A percentile compares a stretch with the other conserved stretches of the same genome.
Conservation (phyloP, 2,888 invertebrate species). For the Ariolimax columbianus region DNA sequence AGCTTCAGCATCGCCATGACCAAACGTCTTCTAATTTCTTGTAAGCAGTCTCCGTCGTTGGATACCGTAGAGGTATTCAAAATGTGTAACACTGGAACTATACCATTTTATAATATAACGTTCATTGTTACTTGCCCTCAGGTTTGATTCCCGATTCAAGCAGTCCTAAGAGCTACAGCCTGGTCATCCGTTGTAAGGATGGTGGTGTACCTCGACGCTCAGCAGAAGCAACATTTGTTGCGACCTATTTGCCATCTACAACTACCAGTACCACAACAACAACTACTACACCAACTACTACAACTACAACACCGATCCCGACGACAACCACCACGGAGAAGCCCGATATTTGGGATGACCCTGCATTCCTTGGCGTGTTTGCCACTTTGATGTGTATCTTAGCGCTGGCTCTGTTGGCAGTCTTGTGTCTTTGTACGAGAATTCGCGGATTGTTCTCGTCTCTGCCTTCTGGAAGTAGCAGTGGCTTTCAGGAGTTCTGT, state of each 20-base stretch:
- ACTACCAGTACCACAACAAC: conserved; percentile 54
- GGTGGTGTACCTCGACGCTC: conserved; percentile 51
- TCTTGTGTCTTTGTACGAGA: background rate
- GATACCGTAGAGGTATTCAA: no score
- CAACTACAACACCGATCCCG: conserved; percentile 52
- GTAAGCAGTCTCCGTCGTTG: no score
- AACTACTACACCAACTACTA: conserved; percentile 53
- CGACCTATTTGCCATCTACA: conserved; percentile 53
- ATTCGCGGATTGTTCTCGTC: background rate
- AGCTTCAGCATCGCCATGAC: no score
- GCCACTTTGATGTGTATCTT: conserved; percentile 36
- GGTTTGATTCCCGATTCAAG: conserved; percentile 39
- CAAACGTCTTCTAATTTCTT: no score
- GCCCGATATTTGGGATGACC: conserved; percentile 38
- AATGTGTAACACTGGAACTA: no score
- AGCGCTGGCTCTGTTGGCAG: background rate
- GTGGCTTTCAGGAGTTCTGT: conserved; percentile 4
- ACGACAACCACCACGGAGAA: background rate
- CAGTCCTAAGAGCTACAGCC: conserved; percentile 50
- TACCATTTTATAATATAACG: no score
- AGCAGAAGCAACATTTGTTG: conserved; percentile 51
- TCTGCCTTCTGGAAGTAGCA: background rate
- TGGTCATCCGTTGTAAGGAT: conserved; percentile 54
- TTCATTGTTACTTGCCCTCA: no score
- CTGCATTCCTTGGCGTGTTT: conserved; percentile 38